Evolutionary conservation across 2,888 invertebrate species (phyloP).

Genomic region (Micropterix aruncella): DNA sequence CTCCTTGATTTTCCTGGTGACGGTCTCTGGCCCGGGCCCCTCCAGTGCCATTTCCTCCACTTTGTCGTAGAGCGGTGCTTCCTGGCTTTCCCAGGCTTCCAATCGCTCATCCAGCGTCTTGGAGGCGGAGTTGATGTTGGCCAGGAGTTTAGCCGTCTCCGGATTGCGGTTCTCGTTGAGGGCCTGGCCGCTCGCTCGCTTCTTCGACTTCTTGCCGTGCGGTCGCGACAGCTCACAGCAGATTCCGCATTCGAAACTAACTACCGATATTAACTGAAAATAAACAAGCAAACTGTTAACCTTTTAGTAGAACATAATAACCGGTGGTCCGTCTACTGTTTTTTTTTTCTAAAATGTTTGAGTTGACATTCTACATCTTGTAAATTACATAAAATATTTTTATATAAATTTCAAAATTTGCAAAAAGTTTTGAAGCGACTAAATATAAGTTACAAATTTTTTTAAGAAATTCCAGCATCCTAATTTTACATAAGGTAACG

Average conservation of each 20-base stretch:
- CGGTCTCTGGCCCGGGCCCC: neutral
- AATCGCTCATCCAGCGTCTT: neutral
- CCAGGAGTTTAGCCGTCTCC: conserved; percentile 20
- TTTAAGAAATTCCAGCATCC: too few relatives aligned
- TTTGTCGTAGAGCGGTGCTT: neutral
- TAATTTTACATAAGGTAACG: too few relatives aligned
- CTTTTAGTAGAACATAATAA: too few relatives aligned
- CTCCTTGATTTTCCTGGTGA: neutral
- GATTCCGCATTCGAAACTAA: conserved; percentile 39
- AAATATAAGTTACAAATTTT: too few relatives aligned
- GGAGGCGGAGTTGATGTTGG: conserved; percentile 22
- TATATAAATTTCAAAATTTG: too few relatives aligned
- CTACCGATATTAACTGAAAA: conserved; percentile 41
- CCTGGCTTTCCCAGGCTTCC: neutral
- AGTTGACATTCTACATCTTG: too few relatives aligned
- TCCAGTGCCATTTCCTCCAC: too few relatives aligned
- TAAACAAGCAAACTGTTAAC: too few relatives aligned
- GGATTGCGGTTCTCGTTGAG: conserved; percentile 25
- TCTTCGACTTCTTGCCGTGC: conserved; percentile 40
- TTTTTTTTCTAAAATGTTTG: too few relatives aligned
- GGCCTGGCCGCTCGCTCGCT: conserved; percentile 31
- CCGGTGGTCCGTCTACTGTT: too few relatives aligned
- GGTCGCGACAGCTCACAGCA: conserved; percentile 36
- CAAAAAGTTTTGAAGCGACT: too few relatives aligned
- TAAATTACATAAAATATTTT: too few relatives aligned